Evolutionary conservation across 2,888 invertebrate species (phyloP).

Genomic region (Drosophila peninsularis): DNA sequence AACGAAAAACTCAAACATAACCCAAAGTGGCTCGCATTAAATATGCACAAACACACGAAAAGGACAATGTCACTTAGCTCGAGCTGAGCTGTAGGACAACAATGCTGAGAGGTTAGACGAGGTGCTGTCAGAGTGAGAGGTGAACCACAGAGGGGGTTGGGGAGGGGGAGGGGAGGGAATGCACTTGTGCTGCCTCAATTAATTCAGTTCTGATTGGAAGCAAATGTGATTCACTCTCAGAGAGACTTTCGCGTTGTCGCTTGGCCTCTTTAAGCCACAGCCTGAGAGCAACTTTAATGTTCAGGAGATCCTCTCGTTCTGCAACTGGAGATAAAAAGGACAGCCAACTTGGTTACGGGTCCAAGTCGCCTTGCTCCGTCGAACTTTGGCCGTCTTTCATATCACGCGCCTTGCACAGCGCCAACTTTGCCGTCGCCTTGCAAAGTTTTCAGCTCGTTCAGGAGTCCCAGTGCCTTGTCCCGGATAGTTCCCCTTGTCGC

Average conservation of each 20-base stretch:
- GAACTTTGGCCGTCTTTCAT: slow-evolving; percentile 76
- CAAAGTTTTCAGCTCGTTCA: slow-evolving; percentile 57
- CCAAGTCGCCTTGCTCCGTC: slow-evolving; percentile 33
- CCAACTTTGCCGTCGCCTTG: slow-evolving; percentile 62
- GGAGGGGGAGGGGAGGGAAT: slow-evolving; percentile 17
- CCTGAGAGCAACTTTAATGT: slow-evolving; percentile 39
- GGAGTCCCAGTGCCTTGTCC: slow-evolving; percentile 21
- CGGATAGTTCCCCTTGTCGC: slow-evolving; percentile 10
- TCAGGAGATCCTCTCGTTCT: background rate
- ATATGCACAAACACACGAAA: slow-evolving; percentile 63
- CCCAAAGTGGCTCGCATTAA: slow-evolving; percentile 62
- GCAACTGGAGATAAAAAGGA: slow-evolving; percentile 36
- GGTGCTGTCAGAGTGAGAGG: background rate
- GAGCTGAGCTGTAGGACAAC: slow-evolving; percentile 19
- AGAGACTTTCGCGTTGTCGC: slow-evolving; percentile 25
- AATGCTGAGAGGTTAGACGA: slow-evolving; percentile 17
- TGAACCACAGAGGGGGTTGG: background rate
- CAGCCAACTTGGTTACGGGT: slow-evolving; percentile 25
- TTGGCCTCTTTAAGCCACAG: slow-evolving; percentile 36
- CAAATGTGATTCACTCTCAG: slow-evolving; percentile 26
- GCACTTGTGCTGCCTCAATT: slow-evolving; percentile 62
- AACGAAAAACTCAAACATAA: slow-evolving; percentile 53
- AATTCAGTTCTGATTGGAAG: slow-evolving; percentile 62
- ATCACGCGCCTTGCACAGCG: slow-evolving; percentile 63
- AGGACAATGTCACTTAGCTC: slow-evolving; percentile 48